These are phyloP conservation scores for Steinernema hermaphroditum DNA, from an alignment of 2,888 invertebrate genomes.

Conservation along the genomic window DNA sequence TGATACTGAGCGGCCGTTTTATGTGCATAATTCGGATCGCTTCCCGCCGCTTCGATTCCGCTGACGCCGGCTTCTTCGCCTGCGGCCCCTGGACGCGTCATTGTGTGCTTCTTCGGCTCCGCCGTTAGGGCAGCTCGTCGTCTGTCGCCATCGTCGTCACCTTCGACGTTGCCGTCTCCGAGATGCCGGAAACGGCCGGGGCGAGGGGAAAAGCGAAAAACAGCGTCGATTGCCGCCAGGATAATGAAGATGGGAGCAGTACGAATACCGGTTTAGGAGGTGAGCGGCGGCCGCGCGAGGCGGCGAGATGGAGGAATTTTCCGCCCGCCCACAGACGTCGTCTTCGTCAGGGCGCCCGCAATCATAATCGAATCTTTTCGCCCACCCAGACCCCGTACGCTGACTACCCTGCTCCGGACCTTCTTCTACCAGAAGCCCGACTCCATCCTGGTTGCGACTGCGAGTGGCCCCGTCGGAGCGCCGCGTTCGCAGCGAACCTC, in stretches of 20 bases:
- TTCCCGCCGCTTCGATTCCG: slow-evolving; percentile 5
- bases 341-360: slow-evolving; percentile 18
- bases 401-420: slow-evolving; percentile 4
- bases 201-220: slow-evolving; percentile 26
- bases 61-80: slow-evolving; percentile 8
- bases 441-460: slow-evolving; percentile 29
- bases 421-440: background rate
- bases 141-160: background rate
- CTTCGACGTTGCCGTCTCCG: background rate
- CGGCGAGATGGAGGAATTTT: slow-evolving; percentile 26
- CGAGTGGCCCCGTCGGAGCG: background rate
- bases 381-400: slow-evolving; percentile 25
- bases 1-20: slow-evolving; percentile 10
- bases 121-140: background rate
- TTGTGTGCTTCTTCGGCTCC: background rate
- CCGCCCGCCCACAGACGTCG: slow-evolving; percentile 27
- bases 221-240: slow-evolving; percentile 8
- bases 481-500: slow-evolving; percentile 20
- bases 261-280: slow-evolving; percentile 31
- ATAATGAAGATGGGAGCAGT: slow-evolving; percentile 29
- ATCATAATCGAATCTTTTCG: slow-evolving; percentile 32
- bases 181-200: slow-evolving; percentile 8
- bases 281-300: slow-evolving; percentile 27
- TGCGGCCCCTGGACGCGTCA: slow-evolving; percentile 25
- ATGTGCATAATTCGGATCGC: slow-evolving; percentile 17